Evolutionary conservation across 2,797 vertebrate genomes (phyloP), one percentile per base, ranked within the genome.

Genomic region (Enteromius unitaeniatus): DNA sequence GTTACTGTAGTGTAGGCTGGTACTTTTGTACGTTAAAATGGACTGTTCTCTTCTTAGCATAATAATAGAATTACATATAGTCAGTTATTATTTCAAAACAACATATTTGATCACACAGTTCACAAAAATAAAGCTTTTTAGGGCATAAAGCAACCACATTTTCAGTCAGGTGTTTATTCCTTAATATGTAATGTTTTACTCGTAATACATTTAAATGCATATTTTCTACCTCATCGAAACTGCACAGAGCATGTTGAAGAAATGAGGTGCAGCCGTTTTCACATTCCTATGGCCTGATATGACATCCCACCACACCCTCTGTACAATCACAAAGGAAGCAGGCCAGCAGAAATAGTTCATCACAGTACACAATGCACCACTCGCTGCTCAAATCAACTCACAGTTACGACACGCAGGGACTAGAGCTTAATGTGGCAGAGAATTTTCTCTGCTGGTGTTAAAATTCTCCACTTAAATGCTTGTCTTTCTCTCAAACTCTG

Each of bases 81-180:
- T 53, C 17, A 73, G 17, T 5, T 26, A 53, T 14, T 37, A 23
- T 17, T 23, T 34, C 34, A 58, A 40, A 37, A 58, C 15, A 40
- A 76, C 6, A 58, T 2, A 53, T 40, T 40, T 26, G 74, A 75
- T 40, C 21, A 17, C 31, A 75, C 4, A 58, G 34, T 34, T 53
- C 0, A 23, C 53, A 51, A 51, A 51, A 67, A 3, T 2, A 11
- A 17, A 60, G 10, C 19, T 37, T 47, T 5, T 40, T 1, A 23
- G 37, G n/a, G 19, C 19, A 11, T 53, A 53, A 40, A 65, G 42
- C 49, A 78, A 9, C n/a, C 68, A 51, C 23, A 31, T 23, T 65
- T n/a, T 17, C 79, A 21, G 75, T 83, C 21, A 79, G 23, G 79
- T 42, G 49, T 88, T 88, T 87, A 87, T 88, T 88, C 17, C 9